Base-by-base conservation (phyloP, 2,113 vertebrate species). In the Clarias magur region DNA sequence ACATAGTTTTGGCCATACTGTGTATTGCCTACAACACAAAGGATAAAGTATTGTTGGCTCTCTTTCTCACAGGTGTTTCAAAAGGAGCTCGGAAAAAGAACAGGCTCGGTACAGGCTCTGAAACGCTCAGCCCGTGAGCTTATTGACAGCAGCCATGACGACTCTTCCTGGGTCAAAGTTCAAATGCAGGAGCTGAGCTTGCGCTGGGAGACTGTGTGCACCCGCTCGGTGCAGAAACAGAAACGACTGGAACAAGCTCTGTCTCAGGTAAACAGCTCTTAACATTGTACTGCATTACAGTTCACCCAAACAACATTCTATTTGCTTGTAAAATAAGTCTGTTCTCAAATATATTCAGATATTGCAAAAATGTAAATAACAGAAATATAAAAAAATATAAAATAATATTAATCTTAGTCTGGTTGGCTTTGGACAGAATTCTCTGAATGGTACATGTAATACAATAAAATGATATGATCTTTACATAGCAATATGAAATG, bases 101-200 rank as follows among this genome's bases (percentile, higher is more conserved):
- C 97, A 0, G 96, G 96, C 86, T 97, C 96, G 0, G 96, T 99
- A 72, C 97, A 98, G 92, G 98, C 98, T 73, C 95, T 99, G 88
- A 99, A 99, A 88, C 97, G 98, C 63, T 99, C 98, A 0, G 96
- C 98, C 25, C 94, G 94, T 72, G 98, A 99, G 42, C 95, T 99
- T 87, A 94, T 96, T 4, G 98, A 99, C 85, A 96, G 94, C 92
- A 99, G 96, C 65, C 95, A 95, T 1, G 97, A 98, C 5, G 98
- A 99, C 92, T 97, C 98, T 4, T 98, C 98, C 38, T 99, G 98
- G 98, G 97, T 99, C 87, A 97, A 97, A 93, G 98, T 96, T 86
- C 98, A 99, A 92, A 98, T 99, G 97, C 97, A 98, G 94, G 98
- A 99, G 90, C 92, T 99, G 17, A 94, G 98, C 94, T 96, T 94